phyloP scores from a whole-genome alignment of 2,888 invertebrate species.

The Acanthosoma haemorrhoidale region DNA sequence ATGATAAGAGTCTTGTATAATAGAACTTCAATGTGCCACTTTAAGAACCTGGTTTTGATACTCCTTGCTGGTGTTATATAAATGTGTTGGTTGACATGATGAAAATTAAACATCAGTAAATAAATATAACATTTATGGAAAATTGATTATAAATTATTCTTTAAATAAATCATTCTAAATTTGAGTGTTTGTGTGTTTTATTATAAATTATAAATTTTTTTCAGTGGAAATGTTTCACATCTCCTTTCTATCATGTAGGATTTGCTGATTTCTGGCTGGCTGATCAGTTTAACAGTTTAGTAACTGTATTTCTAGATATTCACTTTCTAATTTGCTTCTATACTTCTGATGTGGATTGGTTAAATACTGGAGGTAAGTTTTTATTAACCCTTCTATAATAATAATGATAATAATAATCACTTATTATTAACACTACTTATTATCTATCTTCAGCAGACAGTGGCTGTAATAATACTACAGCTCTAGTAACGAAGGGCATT shows the following conservation, averaged over 20 bases:
- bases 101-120: too few relatives aligned
- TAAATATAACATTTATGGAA: neutral
- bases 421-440: too few relatives aligned
- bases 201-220: slow-evolving; percentile 12
- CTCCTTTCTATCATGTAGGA: slow-evolving; percentile 71
- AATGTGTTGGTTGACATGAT: too few relatives aligned
- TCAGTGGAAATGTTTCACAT: slow-evolving; percentile 59
- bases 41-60: too few relatives aligned
- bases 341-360: slow-evolving; percentile 56
- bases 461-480: slow-evolving; percentile 48
- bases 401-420: neutral
- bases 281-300: slow-evolving; percentile 75
- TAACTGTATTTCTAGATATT: slow-evolving; percentile 68
- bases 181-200: neutral
- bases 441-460: slow-evolving; percentile 14
- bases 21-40: too few relatives aligned
- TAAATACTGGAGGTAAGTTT: slow-evolving; percentile 48
- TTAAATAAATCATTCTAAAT: neutral
- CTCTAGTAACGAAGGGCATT: slow-evolving; percentile 54
- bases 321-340: slow-evolving; percentile 77
- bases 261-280: slow-evolving; percentile 85
- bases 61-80: too few relatives aligned
- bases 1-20: too few relatives aligned
- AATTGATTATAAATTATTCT: neutral
- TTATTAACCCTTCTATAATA: neutral